Conservation (phyloP, 2,888 invertebrate genomes). For the Mesodorylaimus sp. region DNA sequence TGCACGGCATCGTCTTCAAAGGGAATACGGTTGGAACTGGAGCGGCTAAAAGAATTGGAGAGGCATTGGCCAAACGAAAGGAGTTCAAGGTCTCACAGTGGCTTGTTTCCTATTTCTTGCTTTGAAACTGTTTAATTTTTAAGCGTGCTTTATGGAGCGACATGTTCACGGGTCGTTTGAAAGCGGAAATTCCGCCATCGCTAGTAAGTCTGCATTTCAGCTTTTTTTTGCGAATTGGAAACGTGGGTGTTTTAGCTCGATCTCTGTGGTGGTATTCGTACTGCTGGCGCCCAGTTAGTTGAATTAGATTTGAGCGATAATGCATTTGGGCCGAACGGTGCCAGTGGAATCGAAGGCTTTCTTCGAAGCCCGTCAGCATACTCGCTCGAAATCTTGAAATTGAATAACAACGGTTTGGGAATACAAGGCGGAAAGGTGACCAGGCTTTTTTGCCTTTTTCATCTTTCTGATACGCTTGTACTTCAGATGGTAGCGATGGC, state of each 20-base stretch:
- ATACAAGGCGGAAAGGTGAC: conserved; percentile 56
- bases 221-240: too few relatives aligned
- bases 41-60: background rate
- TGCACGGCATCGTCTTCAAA: background rate
- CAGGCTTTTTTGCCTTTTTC: background rate
- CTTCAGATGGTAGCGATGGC: conserved; percentile 52
- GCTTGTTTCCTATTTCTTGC: conserved; percentile 19
- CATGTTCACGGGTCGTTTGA: conserved; percentile 84
- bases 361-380: conserved; percentile 65
- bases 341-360: conserved; percentile 62
- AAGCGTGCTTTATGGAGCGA: conserved; percentile 72
- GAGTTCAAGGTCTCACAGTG: conserved; percentile 13
- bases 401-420: conserved; percentile 90
- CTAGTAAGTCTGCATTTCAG: conserved; percentile 41
- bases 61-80: background rate
- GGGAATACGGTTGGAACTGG: conserved; percentile 3
- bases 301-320: conserved; percentile 87
- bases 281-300: conserved; percentile 55
- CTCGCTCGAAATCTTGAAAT: conserved; percentile 54
- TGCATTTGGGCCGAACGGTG: conserved; percentile 86
- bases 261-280: conserved; percentile 59
- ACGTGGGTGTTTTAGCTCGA: conserved; percentile 41
- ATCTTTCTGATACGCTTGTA: background rate
- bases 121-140: too few relatives aligned
- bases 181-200: conserved; percentile 80